phyloP scores from a whole-genome alignment of 2,888 invertebrate genomes.

The Protophormia terraenovae region DNA sequence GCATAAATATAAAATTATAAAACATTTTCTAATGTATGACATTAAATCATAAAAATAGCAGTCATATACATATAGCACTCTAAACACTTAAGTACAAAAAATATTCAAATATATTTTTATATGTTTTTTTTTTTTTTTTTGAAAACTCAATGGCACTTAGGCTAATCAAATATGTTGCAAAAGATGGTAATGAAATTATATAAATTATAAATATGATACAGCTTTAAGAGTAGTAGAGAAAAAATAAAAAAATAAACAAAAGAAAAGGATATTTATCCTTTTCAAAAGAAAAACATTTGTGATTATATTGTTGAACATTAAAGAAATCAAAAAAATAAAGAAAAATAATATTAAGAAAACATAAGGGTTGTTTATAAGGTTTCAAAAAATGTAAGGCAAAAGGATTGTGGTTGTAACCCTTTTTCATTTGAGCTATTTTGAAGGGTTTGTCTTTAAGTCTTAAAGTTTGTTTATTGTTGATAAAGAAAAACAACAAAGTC shows the following conservation, averaged over 20 bases:
- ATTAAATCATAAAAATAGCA: constrained; percentile 25
- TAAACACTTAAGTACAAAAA: not conserved
- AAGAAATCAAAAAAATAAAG: constrained; percentile 38
- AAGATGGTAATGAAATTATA: not conserved
- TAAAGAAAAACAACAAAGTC: constrained; percentile 33
- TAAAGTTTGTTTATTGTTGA: constrained; percentile 49
- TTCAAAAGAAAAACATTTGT: constrained; percentile 24
- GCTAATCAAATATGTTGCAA: constrained; percentile 46
- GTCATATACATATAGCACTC: not conserved
- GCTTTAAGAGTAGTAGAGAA: not conserved
- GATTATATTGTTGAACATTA: constrained; percentile 47
- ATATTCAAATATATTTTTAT: no score
- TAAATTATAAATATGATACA: constrained; percentile 29
- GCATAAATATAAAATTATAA: constrained; percentile 56
- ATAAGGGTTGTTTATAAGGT: constrained; percentile 1
- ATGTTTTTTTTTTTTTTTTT: constrained; percentile 5
- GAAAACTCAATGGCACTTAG: constrained; percentile 47
- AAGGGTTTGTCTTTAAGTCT: constrained; percentile 43
- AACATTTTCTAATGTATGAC: constrained; percentile 7
- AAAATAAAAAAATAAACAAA: no score
- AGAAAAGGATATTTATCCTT: constrained; percentile 3
- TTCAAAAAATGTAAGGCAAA: constrained; percentile 20
- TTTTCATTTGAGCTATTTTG: not conserved
- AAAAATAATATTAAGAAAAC: not conserved
- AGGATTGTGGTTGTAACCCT: constrained; percentile 8